Evolutionary conservation across 2,888 invertebrate genomes (phyloP).

Genomic region (Lithophane ornitopus): DNA sequence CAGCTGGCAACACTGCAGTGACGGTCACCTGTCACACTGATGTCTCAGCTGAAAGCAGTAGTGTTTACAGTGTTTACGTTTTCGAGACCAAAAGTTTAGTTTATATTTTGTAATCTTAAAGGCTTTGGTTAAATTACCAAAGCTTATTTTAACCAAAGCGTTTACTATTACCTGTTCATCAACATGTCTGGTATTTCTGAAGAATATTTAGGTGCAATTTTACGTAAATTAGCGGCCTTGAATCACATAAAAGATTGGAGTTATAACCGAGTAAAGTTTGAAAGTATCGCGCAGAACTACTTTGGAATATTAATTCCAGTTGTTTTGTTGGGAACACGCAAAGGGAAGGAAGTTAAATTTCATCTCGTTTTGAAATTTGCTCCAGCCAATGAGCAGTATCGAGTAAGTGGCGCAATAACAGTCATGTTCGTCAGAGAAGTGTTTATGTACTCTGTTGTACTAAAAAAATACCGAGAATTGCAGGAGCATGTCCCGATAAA

Average conservation of each 20-base stretch:
- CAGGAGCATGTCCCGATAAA: slow-evolving; percentile 64
- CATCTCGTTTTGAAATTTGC: slow-evolving; percentile 83
- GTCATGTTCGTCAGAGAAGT: slow-evolving; percentile 82
- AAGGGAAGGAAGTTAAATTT: slow-evolving; percentile 65
- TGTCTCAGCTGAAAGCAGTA: not conserved
- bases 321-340: slow-evolving; percentile 69
- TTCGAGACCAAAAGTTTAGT: not conserved
- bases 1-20: not conserved
- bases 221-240: slow-evolving; percentile 63
- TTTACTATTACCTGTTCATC: slow-evolving; percentile 19
- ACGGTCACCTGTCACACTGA: slow-evolving; percentile 9
- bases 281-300: slow-evolving; percentile 83
- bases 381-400: slow-evolving; percentile 82
- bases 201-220: slow-evolving; percentile 65
- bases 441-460: slow-evolving; percentile 79
- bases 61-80: slow-evolving; percentile 21
- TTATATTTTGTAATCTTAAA: slow-evolving; percentile 7
- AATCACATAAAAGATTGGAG: slow-evolving; percentile 69
- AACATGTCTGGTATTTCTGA: slow-evolving; percentile 68
- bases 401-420: slow-evolving; percentile 84
- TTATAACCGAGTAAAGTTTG: slow-evolving; percentile 73
- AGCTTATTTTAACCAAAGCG: slow-evolving; percentile 31
- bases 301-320: slow-evolving; percentile 84
- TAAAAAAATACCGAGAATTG: slow-evolving; percentile 74
- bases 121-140: slow-evolving; percentile 14